Evolutionary conservation across 1,140 invertebrate genomes (phyloP).

Genomic region (Polypedilum pembai): DNA sequence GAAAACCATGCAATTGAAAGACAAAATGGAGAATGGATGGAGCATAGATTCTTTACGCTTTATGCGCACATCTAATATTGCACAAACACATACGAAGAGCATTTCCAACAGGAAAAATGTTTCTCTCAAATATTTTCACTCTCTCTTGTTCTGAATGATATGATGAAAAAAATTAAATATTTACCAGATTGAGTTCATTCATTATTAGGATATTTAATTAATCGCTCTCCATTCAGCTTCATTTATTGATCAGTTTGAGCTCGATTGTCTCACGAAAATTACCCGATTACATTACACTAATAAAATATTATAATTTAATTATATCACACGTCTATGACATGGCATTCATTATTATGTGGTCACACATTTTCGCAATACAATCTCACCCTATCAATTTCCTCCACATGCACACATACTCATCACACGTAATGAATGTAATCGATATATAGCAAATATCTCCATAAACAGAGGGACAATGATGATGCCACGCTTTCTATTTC

Average conservation of each 20-base stretch:
- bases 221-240: constrained; percentile 8
- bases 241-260: constrained; percentile 20
- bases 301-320: constrained; percentile 28
- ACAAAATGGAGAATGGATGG: too few relatives aligned
- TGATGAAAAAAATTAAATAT: constrained; percentile 21
- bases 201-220: constrained; percentile 23
- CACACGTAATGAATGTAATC: neutral
- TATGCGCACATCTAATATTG: too few relatives aligned
- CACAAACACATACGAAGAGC: too few relatives aligned
- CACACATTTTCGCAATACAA: neutral
- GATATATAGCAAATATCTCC: neutral
- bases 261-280: constrained; percentile 9
- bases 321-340: neutral
- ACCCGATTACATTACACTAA: constrained; percentile 15
- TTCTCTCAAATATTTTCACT: too few relatives aligned
- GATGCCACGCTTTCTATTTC: neutral
- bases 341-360: neutral
- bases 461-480: too few relatives aligned
- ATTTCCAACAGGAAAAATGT: too few relatives aligned
- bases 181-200: neutral
- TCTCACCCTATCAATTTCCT: neutral
- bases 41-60: too few relatives aligned
- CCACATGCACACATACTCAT: neutral
- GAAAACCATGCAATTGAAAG: too few relatives aligned
- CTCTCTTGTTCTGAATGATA: too few relatives aligned